Conservation (phyloP, 2,797 vertebrate species). For the Phalloptychus januarius region DNA sequence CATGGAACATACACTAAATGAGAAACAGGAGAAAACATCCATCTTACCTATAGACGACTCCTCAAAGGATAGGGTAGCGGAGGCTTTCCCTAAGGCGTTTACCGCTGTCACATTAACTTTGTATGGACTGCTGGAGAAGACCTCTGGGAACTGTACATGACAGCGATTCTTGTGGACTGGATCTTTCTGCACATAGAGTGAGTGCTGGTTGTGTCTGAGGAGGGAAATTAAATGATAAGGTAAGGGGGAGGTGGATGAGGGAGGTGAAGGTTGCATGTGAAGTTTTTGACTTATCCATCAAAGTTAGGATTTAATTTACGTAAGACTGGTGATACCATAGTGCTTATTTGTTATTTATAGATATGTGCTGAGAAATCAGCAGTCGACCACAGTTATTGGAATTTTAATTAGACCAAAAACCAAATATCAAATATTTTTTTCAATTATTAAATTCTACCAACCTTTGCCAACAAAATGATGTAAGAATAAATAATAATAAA, state of each 20-base stretch:
- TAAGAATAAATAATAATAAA: background rate
- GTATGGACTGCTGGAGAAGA: conserved; percentile 94
- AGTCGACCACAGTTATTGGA: background rate
- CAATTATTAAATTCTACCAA: background rate
- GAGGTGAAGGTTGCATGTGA: background rate
- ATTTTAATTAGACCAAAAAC: background rate
- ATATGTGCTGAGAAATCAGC: background rate
- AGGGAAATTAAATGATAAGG: background rate
- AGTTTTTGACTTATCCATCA: background rate
- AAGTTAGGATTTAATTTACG: background rate
- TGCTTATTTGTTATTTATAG: background rate
- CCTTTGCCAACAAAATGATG: background rate
- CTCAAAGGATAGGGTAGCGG: conserved; percentile 85
- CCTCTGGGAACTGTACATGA: conserved; percentile 91
- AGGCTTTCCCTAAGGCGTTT: conserved; percentile 90
- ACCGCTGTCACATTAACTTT: conserved; percentile 91
- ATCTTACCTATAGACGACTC: conserved; percentile 91
- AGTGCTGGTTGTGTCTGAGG: conserved; percentile 88
- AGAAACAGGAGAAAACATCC: background rate
- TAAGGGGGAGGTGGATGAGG: background rate
- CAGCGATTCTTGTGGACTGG: conserved; percentile 92
- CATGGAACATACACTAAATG: background rate
- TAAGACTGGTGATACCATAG: background rate
- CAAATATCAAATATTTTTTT: background rate
- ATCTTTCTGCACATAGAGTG: conserved; percentile 90